phyloP scores from a whole-genome alignment of 30 jellyfish, hydroid and myxozoan genomes.

The Aurelia coerulea region DNA sequence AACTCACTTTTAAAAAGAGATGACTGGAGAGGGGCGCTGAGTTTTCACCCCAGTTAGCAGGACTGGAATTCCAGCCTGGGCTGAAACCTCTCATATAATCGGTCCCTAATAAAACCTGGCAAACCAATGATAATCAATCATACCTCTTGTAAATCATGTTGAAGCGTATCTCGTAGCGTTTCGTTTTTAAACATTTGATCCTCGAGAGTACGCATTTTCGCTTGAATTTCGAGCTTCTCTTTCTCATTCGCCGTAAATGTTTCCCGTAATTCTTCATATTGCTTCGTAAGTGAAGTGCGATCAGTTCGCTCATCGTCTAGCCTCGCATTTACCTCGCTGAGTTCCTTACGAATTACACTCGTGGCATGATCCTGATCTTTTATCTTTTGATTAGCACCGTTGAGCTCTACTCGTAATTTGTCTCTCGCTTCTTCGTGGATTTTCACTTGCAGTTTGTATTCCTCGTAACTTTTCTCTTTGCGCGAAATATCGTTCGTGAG shows the following conservation, averaged over 20 bases:
- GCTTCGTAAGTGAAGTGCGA: slow-evolving; percentile 50
- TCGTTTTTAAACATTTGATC: slow-evolving; percentile 55
- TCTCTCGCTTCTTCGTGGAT: slow-evolving; percentile 75
- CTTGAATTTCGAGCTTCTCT: slow-evolving; percentile 57
- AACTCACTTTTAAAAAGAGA: no score
- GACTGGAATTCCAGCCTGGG: no score
- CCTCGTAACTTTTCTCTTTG: slow-evolving; percentile 75
- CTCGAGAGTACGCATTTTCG: slow-evolving; percentile 25
- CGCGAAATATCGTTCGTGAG: slow-evolving; percentile 53
- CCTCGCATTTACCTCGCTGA: slow-evolving; percentile 33
- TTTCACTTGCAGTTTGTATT: slow-evolving; percentile 53
- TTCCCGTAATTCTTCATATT: slow-evolving; percentile 62
- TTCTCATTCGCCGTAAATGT: slow-evolving; percentile 40
- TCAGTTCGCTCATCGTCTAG: slow-evolving; percentile 52
- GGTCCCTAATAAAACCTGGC: no score
- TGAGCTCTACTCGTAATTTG: slow-evolving; percentile 59
- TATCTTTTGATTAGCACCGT: slow-evolving; percentile 52
- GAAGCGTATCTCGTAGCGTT: slow-evolving; percentile 48
- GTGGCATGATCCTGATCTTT: slow-evolving; percentile 40
- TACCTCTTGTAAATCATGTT: slow-evolving; percentile 63
- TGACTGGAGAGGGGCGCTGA: no score
- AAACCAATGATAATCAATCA: no score
- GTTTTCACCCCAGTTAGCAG: no score
- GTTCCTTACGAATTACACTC: slow-evolving; percentile 39
- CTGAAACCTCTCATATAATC: no score